These are phyloP conservation scores for Blomia tropicalis DNA, from an alignment of 2,888 invertebrate species.

Conservation along the genomic window DNA sequence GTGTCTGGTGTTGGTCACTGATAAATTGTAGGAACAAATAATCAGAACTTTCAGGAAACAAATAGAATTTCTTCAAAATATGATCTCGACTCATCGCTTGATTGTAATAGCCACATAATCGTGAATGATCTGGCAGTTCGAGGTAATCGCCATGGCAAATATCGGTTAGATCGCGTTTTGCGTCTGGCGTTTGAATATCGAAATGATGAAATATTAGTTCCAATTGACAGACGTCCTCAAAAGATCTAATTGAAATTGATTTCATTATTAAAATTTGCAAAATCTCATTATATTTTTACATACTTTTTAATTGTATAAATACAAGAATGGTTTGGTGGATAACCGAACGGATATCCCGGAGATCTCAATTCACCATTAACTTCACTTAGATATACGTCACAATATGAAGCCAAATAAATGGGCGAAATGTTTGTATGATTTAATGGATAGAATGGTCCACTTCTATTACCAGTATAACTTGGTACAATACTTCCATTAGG, in stretches of 20 bases:
- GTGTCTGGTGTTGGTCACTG: not conserved
- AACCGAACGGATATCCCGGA: conserved; percentile 28
- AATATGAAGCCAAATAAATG: conserved; percentile 22
- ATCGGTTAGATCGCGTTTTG: conserved; percentile 21
- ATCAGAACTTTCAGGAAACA: not conserved
- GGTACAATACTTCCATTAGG: too few species aligned
- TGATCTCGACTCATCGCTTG: conserved; percentile 13
- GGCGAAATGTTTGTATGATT: not conserved
- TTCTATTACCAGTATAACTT: too few species aligned
- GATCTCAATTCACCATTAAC: conserved; percentile 27
- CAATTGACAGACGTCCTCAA: conserved; percentile 25
- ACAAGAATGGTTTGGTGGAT: conserved; percentile 27
- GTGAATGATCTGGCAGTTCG: conserved; percentile 26
- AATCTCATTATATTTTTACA: not conserved
- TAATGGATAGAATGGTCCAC: too few species aligned
- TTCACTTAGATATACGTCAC: conserved; percentile 28
- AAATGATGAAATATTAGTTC: conserved; percentile 28
- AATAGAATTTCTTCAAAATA: conserved; percentile 13
- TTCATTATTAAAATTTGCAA: not conserved
- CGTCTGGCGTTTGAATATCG: conserved; percentile 24
- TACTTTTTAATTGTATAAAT: conserved; percentile 25
- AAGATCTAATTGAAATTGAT: not conserved
- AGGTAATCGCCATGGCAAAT: conserved; percentile 28
- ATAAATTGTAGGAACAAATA: conserved; percentile 7
- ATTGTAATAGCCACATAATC: conserved; percentile 27